These are phyloP conservation scores for Laothoe populi DNA, from an alignment of 2,888 invertebrate genomes.

Conservation along the genomic window DNA sequence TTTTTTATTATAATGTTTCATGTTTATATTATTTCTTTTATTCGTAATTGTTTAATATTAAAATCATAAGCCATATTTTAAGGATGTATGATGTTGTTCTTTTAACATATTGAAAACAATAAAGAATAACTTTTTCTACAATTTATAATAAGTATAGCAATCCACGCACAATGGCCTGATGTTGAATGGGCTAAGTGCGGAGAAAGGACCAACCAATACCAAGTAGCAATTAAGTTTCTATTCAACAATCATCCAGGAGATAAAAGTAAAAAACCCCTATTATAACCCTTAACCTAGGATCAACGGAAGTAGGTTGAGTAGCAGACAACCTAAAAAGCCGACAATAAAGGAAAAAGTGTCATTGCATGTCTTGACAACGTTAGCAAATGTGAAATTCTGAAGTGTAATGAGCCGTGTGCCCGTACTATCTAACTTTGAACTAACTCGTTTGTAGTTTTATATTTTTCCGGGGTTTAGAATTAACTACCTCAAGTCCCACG, in stretches of 20 bases:
- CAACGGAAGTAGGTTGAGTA: conserved; percentile 47
- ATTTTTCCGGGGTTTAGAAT: conserved; percentile 56
- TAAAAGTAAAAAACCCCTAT: conserved; percentile 17
- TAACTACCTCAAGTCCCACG: conserved; percentile 52
- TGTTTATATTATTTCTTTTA: no score
- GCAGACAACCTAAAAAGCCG: not conserved
- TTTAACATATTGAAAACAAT: no score
- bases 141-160: no score
- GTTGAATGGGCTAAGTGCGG: no score
- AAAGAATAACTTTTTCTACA: no score
- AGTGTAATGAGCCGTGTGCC: conserved; percentile 72
- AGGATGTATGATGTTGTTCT: no score
- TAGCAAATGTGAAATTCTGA: conserved; percentile 69
- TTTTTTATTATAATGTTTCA: no score
- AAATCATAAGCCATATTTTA: no score
- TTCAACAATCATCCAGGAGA: not conserved
- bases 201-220: no score
- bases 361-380: conserved; percentile 60
- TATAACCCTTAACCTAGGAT: conserved; percentile 29
- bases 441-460: conserved; percentile 57
- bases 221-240: no score
- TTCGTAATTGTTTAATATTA: no score
- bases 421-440: conserved; percentile 59
- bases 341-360: conserved; percentile 56
- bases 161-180: no score